phyloP scores from a whole-genome alignment of 2,888 invertebrate genomes.

The Platerodrilus igneus region DNA sequence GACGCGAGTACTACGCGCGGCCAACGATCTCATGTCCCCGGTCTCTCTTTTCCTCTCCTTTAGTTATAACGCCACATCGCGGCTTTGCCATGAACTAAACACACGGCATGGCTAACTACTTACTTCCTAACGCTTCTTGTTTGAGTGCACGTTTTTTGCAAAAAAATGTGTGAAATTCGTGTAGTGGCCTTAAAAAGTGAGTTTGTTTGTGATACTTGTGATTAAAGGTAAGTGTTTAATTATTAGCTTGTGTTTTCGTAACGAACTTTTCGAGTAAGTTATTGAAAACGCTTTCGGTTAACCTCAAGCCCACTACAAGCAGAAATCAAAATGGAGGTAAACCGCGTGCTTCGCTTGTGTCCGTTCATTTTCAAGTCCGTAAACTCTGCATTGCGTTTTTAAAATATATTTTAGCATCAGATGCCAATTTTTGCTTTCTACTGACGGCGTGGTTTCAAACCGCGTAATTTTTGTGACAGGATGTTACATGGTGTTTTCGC shows the following conservation, averaged over 20 bases:
- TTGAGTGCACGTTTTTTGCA: slow-evolving; percentile 32
- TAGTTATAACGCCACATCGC: slow-evolving; percentile 35
- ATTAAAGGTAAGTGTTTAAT: slow-evolving; percentile 15
- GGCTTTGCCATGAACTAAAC: slow-evolving; percentile 38
- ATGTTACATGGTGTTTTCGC: too few relatives aligned
- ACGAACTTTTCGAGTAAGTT: slow-evolving; percentile 22
- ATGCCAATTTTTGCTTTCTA: too few relatives aligned
- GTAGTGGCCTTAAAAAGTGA: slow-evolving; percentile 15
- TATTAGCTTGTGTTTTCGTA: slow-evolving; percentile 7
- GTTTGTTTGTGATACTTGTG: slow-evolving; percentile 11
- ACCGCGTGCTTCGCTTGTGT: slow-evolving; percentile 43
- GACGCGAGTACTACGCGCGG: slow-evolving; percentile 44
- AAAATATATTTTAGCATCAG: too few relatives aligned
- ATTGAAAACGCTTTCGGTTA: slow-evolving; percentile 45
- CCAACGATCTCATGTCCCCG: slow-evolving; percentile 42
- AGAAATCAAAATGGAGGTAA: slow-evolving; percentile 47
- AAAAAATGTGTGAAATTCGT: slow-evolving; percentile 30
- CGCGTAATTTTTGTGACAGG: too few relatives aligned
- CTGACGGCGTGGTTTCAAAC: too few relatives aligned
- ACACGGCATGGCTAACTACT: slow-evolving; percentile 36
- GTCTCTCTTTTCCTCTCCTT: slow-evolving; percentile 11
- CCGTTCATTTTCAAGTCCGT: too few relatives aligned
- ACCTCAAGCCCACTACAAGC: slow-evolving; percentile 44
- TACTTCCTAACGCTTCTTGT: slow-evolving; percentile 16
- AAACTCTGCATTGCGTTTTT: too few relatives aligned